Evolutionary conservation across 1,140 invertebrate species (phyloP).

Genomic region (Chionoecetes opilio): DNA sequence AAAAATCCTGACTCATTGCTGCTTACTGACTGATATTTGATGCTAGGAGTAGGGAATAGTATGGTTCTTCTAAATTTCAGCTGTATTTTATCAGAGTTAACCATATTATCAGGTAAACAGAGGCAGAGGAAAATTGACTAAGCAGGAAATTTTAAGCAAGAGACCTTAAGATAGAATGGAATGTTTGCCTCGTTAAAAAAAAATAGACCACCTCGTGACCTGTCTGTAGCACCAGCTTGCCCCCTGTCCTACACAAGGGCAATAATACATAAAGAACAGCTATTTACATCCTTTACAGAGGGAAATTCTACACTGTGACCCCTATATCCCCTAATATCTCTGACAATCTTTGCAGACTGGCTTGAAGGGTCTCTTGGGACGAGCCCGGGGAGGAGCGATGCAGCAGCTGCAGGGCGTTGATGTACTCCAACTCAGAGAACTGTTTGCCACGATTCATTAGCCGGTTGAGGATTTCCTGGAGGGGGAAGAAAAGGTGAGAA

Average conservation of each 20-base stretch:
- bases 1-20: too few relatives aligned
- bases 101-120: too few relatives aligned
- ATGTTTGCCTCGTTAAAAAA: too few relatives aligned
- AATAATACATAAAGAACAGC: conserved; percentile 1
- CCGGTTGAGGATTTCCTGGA: conserved; percentile 92
- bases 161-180: too few relatives aligned
- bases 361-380: conserved; percentile 82
- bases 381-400: conserved; percentile 86
- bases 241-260: not conserved
- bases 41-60: too few relatives aligned
- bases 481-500: conserved; percentile 75
- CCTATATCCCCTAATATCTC: conserved; percentile 89
- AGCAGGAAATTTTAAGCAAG: too few relatives aligned
- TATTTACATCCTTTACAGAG: not conserved
- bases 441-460: conserved; percentile 92
- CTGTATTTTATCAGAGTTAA: too few relatives aligned
- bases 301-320: conserved; percentile 85
- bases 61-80: too few relatives aligned
- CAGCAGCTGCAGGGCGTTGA: conserved; percentile 92
- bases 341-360: conserved; percentile 86
- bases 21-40: too few relatives aligned
- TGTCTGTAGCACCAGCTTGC: not conserved
- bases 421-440: conserved; percentile 93
- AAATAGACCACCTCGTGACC: too few relatives aligned
- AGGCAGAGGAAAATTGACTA: too few relatives aligned